These are phyloP conservation scores for Porites lutea DNA, from an alignment of 64 coral and sea anemone species.

Conservation along the genomic window DNA sequence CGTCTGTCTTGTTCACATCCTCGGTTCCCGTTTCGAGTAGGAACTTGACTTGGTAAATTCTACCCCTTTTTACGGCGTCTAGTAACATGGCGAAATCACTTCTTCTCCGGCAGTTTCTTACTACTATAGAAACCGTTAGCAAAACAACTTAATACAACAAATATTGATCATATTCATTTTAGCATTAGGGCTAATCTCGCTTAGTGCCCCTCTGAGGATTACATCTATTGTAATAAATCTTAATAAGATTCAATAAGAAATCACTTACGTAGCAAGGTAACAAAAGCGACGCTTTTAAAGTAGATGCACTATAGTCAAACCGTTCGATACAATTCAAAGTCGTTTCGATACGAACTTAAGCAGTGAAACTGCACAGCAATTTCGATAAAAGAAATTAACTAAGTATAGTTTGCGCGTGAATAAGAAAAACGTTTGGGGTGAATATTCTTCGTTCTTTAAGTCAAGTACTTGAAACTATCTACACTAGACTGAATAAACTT, in stretches of 20 bases:
- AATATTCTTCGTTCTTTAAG: too few species aligned
- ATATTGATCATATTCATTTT: background rate
- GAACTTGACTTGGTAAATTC: slow-evolving; percentile 92
- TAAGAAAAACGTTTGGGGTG: too few species aligned
- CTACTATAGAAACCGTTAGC: slow-evolving; percentile 48
- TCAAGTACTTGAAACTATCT: too few species aligned
- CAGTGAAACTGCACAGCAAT: too few species aligned
- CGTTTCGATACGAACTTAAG: too few species aligned
- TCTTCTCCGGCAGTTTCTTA: background rate
- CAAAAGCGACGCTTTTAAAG: background rate
- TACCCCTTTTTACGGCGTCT: slow-evolving; percentile 75
- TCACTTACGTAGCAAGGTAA: background rate
- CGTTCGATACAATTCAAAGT: too few species aligned
- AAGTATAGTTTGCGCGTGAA: too few species aligned
- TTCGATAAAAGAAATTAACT: too few species aligned
- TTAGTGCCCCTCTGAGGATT: slow-evolving; percentile 1
- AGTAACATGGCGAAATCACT: slow-evolving; percentile 63
- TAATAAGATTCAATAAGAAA: background rate
- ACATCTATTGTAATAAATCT: background rate
- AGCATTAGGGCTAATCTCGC: background rate
- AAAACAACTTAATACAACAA: slow-evolving; percentile 7
- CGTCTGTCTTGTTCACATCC: slow-evolving; percentile 85
- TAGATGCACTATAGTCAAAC: background rate
- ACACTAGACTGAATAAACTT: too few species aligned
- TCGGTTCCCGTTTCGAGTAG: slow-evolving; percentile 75